Base-by-base conservation (phyloP, 2,113 vertebrate species). In the Clinocottus analis region DNA sequence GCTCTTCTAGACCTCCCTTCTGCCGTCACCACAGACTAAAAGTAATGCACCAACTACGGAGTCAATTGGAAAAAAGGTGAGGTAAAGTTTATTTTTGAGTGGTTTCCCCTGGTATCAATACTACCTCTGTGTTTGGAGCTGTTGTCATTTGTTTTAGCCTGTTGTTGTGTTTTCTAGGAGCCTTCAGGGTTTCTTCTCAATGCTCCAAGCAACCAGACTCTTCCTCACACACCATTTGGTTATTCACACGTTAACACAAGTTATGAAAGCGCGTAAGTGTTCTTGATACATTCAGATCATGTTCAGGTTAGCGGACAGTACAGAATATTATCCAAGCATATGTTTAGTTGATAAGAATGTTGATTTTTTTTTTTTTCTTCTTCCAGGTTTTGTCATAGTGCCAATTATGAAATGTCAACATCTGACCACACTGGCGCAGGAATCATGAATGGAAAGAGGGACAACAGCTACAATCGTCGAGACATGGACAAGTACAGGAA, bases 221-320 rank as follows among this genome's bases (percentile, higher is more conserved):
- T 85, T 29, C 84, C 87, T 37, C 25, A 82, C 2, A 37, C 55
- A 68, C 70, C 80, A 7, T 70, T 75, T 63, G 82, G 89, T 66
- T 5, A 31, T 23, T 87, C 71, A 71, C 88, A 90, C 61, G 90
- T 91, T 66, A 71, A 63, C n/a, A 91, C 89, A 62, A 85, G 88
- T 66, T 92, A 92, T 63, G 67, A 63, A 9, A 88, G 33, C 82
- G 79, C 1, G 92, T 93, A 82, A 90, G 90, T 85, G 27, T 51
- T 5, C 37, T 45, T 23, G 25, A 59, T 25, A 8, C 6, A 13
- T 45, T 75, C 19, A 56, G 19, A 53, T 29, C 9, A 51, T 35
- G 31, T 11, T 35, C 21, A 29, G 16, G 12, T 39, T 7, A 56
- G 23, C 51, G n/a, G 23, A 53, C 25, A 17, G 12, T 65, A 63